Evolutionary conservation across 2,113 vertebrate genomes (phyloP).

Genomic region (Phasianus colchicus): DNA sequence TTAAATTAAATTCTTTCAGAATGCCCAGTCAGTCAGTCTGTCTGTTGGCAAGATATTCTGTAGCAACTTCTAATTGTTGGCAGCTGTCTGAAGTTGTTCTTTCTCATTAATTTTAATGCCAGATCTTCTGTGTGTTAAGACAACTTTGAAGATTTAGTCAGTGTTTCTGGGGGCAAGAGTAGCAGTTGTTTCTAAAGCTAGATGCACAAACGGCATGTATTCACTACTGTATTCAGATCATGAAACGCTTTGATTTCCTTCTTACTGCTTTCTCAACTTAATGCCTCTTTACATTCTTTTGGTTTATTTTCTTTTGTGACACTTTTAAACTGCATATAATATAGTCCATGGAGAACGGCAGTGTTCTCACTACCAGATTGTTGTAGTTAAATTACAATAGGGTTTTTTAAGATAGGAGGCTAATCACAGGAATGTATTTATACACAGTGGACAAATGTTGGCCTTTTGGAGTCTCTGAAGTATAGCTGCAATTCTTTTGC

Average conservation of each 20-base stretch:
- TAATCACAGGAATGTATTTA: not conserved
- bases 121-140: slow-evolving; percentile 26
- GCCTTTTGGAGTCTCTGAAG: rapidly evolving
- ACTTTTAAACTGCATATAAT: not conserved
- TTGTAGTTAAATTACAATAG: not conserved
- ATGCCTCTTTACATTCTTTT: not conserved
- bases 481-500: not conserved
- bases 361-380: not conserved
- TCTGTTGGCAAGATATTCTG: not conserved
- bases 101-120: slow-evolving; percentile 48
- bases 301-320: not conserved
- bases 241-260: not conserved
- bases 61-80: slow-evolving; percentile 41
- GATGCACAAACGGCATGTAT: not conserved
- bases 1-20: slow-evolving; percentile 22
- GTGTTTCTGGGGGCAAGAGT: not conserved
- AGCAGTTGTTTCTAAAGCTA: slow-evolving; percentile 23
- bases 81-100: not conserved
- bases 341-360: not conserved
- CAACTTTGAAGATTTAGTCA: slow-evolving; percentile 43
- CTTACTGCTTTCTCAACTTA: not conserved
- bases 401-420: not conserved
- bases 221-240: not conserved
- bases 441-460: not conserved
- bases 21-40: slow-evolving; percentile 27